Percentiles rank a stretch among this genome's conserved stretches.
These are phyloP conservation scores for Melanotaenia maccullochi DNA, from an alignment of 2,797 vertebrate species.

Conservation along the genomic window DNA sequence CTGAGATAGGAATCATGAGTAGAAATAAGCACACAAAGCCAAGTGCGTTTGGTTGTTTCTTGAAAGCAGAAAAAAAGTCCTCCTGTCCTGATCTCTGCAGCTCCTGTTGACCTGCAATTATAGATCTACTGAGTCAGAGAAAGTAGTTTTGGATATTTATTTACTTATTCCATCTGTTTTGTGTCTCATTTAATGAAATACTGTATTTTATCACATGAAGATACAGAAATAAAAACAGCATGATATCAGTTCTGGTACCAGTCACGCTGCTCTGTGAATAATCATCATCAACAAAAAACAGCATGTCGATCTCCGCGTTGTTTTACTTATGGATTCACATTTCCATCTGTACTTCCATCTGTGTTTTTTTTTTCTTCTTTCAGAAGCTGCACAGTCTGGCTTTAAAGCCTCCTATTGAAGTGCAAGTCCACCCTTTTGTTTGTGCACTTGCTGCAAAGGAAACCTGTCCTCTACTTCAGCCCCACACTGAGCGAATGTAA, in stretches of 20 bases:
- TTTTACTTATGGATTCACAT: background rate
- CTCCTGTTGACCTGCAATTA: no score
- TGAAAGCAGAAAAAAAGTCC: no score
- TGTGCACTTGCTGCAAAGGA: background rate
- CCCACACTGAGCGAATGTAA: conserved; percentile 15
- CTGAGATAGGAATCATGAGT: no score
- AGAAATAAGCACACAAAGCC: no score
- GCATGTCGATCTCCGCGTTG: background rate
- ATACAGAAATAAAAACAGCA: background rate
- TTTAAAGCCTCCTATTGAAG: background rate
- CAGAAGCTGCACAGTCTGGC: background rate
- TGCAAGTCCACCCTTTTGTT: background rate
- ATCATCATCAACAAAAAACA: background rate
- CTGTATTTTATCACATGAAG: background rate
- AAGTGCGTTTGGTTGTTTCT: no score
- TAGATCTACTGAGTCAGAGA: no score
- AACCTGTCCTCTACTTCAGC: background rate
- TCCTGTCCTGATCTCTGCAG: no score
- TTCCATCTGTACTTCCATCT: background rate
- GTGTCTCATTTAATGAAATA: background rate
- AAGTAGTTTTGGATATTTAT: no score
- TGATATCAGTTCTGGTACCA: background rate
- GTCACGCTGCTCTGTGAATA: background rate
- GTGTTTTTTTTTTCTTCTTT: no score
- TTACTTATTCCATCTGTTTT: background rate